Conservation (phyloP, 2,888 invertebrate genomes). For the Lissonota sp. region DNA sequence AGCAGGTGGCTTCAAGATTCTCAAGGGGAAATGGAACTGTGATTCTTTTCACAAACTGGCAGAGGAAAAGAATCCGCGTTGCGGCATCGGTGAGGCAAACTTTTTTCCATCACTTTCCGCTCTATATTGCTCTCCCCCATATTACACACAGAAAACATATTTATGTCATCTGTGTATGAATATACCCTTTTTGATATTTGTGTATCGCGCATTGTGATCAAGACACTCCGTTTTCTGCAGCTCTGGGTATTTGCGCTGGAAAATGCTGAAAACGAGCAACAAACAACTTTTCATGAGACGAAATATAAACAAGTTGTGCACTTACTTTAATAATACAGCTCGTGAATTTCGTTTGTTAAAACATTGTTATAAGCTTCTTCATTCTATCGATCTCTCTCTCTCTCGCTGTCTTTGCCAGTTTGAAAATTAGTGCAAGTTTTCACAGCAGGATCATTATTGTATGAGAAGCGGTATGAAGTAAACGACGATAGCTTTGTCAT, state of each 20-base stretch:
- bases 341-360: slow-evolving; percentile 37
- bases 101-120: slow-evolving; percentile 45
- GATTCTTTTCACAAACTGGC: slow-evolving; percentile 58
- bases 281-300: background rate
- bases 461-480: slow-evolving; percentile 32
- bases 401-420: background rate
- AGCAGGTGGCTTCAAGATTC: slow-evolving; percentile 39
- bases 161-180: slow-evolving; percentile 8
- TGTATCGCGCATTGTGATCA: slow-evolving; percentile 1
- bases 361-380: slow-evolving; percentile 26
- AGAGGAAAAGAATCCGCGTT: slow-evolving; percentile 10
- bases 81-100: slow-evolving; percentile 28
- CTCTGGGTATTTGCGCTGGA: background rate
- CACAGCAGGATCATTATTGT: slow-evolving; percentile 23
- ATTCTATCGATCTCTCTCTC: background rate
- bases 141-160: slow-evolving; percentile 2
- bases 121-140: slow-evolving; percentile 24
- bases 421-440: slow-evolving; percentile 47
- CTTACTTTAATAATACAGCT: slow-evolving; percentile 18
- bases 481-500: slow-evolving; percentile 60
- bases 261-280: slow-evolving; percentile 9
- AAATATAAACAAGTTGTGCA: slow-evolving; percentile 5
- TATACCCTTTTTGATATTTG: slow-evolving; percentile 25
- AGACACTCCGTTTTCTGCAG: slow-evolving; percentile 16
- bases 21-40: slow-evolving; percentile 39